Conservation (phyloP, 2,888 invertebrate genomes). For the Tortrix viridana region DNA sequence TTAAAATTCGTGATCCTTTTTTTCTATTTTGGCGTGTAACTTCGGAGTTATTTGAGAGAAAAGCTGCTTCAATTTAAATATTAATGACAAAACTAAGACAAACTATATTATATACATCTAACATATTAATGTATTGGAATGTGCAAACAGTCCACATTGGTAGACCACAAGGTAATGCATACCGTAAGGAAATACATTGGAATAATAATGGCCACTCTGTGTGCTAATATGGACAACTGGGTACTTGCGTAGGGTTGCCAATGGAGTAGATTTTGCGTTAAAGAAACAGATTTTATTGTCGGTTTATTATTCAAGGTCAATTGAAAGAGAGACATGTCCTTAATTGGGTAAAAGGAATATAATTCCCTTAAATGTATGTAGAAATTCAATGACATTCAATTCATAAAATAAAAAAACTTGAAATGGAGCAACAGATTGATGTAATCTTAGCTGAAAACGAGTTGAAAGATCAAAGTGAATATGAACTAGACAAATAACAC, state of each 20-base stretch:
- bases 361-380: no score
- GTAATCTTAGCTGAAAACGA: no score
- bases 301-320: neutral
- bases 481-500: no score
- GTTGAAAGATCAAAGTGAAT: no score
- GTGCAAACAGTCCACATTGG: conserved; percentile 26
- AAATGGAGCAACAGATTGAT: no score
- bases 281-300: conserved; percentile 2
- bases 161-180: conserved; percentile 37
- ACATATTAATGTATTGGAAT: conserved; percentile 30
- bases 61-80: no score
- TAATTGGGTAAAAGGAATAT: neutral
- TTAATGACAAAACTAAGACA: neutral
- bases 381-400: no score
- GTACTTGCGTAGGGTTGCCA: conserved; percentile 9
- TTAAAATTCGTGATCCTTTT: no score
- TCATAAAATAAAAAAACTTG: no score
- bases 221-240: conserved; percentile 40
- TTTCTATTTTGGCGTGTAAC: no score
- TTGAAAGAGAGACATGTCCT: neutral
- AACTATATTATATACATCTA: neutral
- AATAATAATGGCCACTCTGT: conserved; percentile 43
- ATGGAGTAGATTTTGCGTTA: conserved; percentile 11
- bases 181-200: conserved; percentile 42
- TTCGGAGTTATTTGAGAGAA: no score